Percentiles rank a stretch among this genome's conserved stretches.
Conservation (phyloP, 2,888 invertebrate species). For the Saturnia japonica region DNA sequence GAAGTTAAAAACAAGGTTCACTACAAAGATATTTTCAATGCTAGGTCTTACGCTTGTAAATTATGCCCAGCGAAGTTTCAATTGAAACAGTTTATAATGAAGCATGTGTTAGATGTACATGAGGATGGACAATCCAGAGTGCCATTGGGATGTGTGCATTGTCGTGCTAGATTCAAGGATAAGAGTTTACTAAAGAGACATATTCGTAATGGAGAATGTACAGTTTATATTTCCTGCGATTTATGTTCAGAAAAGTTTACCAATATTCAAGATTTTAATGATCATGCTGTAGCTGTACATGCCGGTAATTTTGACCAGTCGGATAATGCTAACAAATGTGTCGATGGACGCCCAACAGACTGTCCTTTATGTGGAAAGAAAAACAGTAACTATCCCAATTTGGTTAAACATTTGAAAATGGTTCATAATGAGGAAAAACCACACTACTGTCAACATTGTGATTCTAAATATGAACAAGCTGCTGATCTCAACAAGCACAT, state of each 20-base stretch:
- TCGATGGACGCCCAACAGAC: conserved; percentile 74
- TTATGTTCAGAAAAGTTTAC: conserved; percentile 72
- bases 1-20: conserved; percentile 69
- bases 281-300: conserved; percentile 72
- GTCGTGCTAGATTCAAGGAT: conserved; percentile 72
- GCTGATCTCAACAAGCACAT: conserved; percentile 82
- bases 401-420: conserved; percentile 81
- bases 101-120: conserved; percentile 75
- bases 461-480: conserved; percentile 79
- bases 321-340: conserved; percentile 67
- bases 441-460: conserved; percentile 83
- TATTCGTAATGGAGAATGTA: conserved; percentile 80
- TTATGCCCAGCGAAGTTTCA: conserved; percentile 78
- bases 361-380: conserved; percentile 82
- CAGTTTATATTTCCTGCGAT: conserved; percentile 81
- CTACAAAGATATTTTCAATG: conserved; percentile 77
- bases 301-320: conserved; percentile 69
- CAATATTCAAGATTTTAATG: conserved; percentile 74
- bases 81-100: conserved; percentile 78
- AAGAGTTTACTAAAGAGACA: conserved; percentile 73
- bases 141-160: conserved; percentile 70
- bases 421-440: conserved; percentile 75
- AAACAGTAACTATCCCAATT: conserved; percentile 79
- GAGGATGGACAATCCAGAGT: conserved; percentile 75
- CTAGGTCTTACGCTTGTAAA: conserved; percentile 76